Evolutionary conservation across 2,113 vertebrate genomes (phyloP).

Genomic region (Anguilla rostrata): DNA sequence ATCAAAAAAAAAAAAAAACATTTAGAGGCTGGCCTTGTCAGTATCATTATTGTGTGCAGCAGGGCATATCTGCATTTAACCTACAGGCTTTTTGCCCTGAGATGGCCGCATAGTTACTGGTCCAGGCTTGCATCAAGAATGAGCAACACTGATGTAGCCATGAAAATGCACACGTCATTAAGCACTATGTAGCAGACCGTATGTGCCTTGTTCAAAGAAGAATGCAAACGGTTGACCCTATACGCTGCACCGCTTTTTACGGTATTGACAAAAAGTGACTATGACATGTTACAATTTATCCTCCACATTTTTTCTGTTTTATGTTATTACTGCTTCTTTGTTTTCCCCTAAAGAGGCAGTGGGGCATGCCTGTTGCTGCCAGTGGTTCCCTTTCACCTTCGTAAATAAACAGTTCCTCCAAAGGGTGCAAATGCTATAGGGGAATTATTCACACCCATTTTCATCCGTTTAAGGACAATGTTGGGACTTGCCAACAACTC

Average conservation of each 20-base stretch:
- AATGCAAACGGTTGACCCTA: background rate
- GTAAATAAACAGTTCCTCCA: constrained; percentile 31
- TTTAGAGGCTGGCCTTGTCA: background rate
- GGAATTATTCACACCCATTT: constrained; percentile 37
- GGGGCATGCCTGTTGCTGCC: constrained; percentile 12
- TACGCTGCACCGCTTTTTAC: background rate
- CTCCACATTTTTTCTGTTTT: background rate
- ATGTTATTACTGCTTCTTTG: background rate
- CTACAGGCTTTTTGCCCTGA: background rate
- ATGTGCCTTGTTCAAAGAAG: background rate
- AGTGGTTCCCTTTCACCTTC: background rate
- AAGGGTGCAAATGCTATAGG: constrained; percentile 16
- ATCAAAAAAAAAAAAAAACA: background rate
- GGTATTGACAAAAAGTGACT: background rate
- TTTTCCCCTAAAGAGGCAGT: constrained; percentile 9
- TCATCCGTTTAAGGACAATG: constrained; percentile 32
- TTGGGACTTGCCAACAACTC: background rate
- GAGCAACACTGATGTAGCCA: background rate
- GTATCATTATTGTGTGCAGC: background rate
- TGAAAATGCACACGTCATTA: background rate
- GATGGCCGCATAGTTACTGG: background rate
- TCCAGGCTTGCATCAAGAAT: background rate
- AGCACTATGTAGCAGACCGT: background rate
- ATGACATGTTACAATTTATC: background rate
- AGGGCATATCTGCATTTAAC: background rate